Evolutionary conservation across 64 coral and sea anemone genomes (phyloP).

Genomic region (Montipora efflorescens): DNA sequence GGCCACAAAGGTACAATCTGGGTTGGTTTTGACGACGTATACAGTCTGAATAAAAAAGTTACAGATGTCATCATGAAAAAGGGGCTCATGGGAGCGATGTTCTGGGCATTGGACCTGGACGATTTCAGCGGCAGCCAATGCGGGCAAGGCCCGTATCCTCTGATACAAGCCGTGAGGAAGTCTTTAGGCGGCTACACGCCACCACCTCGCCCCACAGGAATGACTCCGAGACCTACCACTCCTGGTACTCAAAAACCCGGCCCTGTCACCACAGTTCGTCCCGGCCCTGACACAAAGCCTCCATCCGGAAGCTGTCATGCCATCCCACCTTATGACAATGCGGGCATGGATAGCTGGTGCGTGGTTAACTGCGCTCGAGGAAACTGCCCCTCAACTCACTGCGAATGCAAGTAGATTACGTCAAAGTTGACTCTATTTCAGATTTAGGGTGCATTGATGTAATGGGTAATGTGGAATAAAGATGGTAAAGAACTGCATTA

Average conservation of each 20-base stretch:
- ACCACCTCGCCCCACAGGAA: conserved; percentile 3
- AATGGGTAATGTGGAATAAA: conserved; percentile 11
- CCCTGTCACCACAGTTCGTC: neutral
- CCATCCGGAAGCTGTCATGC: conserved; percentile 16
- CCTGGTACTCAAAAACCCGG: neutral
- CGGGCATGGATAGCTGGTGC: conserved; percentile 61
- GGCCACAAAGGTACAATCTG: conserved; percentile 62
- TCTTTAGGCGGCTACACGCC: conserved; percentile 25
- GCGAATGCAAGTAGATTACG: conserved; percentile 34
- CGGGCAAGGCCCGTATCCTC: conserved; percentile 28
- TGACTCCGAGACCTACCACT: neutral
- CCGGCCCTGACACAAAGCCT: neutral
- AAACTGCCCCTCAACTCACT: conserved; percentile 59
- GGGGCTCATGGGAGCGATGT: conserved; percentile 51
- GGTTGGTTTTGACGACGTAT: conserved; percentile 56
- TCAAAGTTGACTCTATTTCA: neutral
- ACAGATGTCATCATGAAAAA: neutral
- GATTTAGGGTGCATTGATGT: neutral
- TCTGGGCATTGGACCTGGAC: conserved; percentile 59
- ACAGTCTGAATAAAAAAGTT: conserved; percentile 23
- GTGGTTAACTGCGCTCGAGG: neutral
- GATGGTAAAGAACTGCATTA: neutral
- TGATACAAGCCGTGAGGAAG: conserved; percentile 45
- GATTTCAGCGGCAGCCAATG: conserved; percentile 62
- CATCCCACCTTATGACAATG: conserved; percentile 52